Evolutionary conservation across 2,888 invertebrate genomes (phyloP), one percentile per base, ranked within the genome.

Genomic region (Nipponacmea schrenckii): DNA sequence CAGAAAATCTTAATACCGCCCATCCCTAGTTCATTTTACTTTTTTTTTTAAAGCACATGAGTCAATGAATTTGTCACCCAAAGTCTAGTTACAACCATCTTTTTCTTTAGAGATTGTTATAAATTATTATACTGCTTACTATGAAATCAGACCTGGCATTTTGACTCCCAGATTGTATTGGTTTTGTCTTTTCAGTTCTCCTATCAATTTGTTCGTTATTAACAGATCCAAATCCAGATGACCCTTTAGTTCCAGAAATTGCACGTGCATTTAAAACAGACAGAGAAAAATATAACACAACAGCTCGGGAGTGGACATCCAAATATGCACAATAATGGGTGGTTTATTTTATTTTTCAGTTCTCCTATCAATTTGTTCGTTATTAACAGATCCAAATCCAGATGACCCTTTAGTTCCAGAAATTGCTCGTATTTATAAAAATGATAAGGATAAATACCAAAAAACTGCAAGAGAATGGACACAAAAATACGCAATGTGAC

Each of bases 211-310:
- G 98, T 94, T 99, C 98, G 92, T 94, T 99, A 91, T 93, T 99
- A 91, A 97, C 97, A 91, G 99, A 99, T 93, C 98, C 99, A 90
- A 99, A 99, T 92, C 98, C 99, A 90, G 99, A 99, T 90, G 99
- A 99, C 92, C 99, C 99, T 82, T 92, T 99, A 92, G 98, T 99
- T 91, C 99, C 99, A 90, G 99, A 99, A 94, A 99, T 99, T 91
- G 99, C 99, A 91, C 96, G 98, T 93, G 97, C 98, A 94, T 99
- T 98, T 93, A 99, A 99, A 94, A 97, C 97, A 86, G 98, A 99
- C 93, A 94, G 97, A 92, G 96, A 96, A 93, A 97, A 97, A 93
- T 98, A 99, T 93, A 97, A 97, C 93, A 96, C 97, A 93, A 92
- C 97, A 93, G 98, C 98, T 90, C 94, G 96, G 91, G 98, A 99